Base-by-base conservation (phyloP, 2,888 invertebrate genomes). In the Loripinus fragilis region DNA sequence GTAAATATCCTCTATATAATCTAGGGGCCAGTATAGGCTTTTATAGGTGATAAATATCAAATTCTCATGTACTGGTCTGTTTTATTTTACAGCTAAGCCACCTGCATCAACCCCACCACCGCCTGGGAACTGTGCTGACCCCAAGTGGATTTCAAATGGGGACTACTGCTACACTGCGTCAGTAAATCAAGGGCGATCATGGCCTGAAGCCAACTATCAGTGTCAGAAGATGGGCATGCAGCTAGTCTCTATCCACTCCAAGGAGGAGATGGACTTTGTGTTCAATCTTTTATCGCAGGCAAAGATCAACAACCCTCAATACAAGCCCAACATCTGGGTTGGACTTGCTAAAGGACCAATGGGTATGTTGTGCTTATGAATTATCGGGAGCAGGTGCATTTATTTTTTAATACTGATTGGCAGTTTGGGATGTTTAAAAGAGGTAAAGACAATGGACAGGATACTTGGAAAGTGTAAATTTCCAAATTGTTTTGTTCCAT, bases 131-230 rank as follows among this genome's bases (percentile, higher is more conserved):
- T 89, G 89, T 74, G 42, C 75, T 1, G 70, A 82, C 25, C 65
- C 78, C 3, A 71, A 45, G 0, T 66, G 23, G 72, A 48, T 72
- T 5, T 68, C 71, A 0, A 66, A 76, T 69, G 85, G 84, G 0
- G 82, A 77, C 33, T 85, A 66, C 72, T 90, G 89, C 66, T 90
- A 87, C 78, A 74, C 72, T 25, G 82, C 83, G 15, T 75, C 74
- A 12, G 75, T 80, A 20, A 72, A 74, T 30, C 67, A 78, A 15
- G 80, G 68, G 1, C 42, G 80, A 25, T 87, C 88, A 0, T 90
- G 89, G 89, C 87, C 89, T 0, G 88, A 87, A 33, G 87, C 89
- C 10, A 76, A 78, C 55, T 87, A 84, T 60, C 48, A 73, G 3
- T 90, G 89, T 76, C 74, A 78, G 68, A 81, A 71, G 30, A 55